These are phyloP conservation scores for Myathropa florea DNA, from an alignment of 2,888 invertebrate species.

Conservation along the genomic window DNA sequence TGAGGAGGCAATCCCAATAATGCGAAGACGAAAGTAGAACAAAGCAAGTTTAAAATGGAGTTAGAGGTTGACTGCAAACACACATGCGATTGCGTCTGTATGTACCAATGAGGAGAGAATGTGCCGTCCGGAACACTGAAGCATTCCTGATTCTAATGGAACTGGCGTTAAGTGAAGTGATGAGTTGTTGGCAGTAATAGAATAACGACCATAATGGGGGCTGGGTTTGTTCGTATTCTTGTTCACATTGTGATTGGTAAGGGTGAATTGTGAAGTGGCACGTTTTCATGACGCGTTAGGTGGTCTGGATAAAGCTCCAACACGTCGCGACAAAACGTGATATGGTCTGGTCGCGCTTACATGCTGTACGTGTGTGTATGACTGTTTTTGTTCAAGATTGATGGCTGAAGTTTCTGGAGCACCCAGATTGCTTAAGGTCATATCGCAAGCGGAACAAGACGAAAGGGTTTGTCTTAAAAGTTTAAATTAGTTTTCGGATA, in stretches of 20 bases:
- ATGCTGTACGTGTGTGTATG: not conserved
- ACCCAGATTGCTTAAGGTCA: not conserved
- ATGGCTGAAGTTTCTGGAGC: not conserved
- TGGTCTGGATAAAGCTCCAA: not conserved
- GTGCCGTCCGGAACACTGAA: not conserved
- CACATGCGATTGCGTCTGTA: not conserved
- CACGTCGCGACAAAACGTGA: not conserved
- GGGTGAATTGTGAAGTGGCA: not conserved
- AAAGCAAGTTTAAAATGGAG: constrained; percentile 1
- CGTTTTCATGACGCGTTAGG: not conserved
- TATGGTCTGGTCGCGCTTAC: not conserved
- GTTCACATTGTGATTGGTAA: not conserved
- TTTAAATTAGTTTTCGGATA: not conserved
- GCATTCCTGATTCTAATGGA: constrained; percentile 5
- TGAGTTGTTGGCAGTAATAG: constrained; percentile 8
- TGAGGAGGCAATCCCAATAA: constrained; percentile 1
- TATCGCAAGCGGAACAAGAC: not conserved
- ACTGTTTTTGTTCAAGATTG: not conserved
- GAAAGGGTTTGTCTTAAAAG: not conserved
- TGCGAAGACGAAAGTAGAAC: constrained; percentile 11
- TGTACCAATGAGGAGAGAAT: not conserved
- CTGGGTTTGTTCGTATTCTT: not conserved
- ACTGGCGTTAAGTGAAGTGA: not conserved
- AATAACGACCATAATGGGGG: not conserved
- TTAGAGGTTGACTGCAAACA: constrained; percentile 6